Percentiles rank a stretch among this genome's conserved stretches.
Conservation (phyloP, 2,113 vertebrate genomes). For the Crotophaga sulcirostris region DNA sequence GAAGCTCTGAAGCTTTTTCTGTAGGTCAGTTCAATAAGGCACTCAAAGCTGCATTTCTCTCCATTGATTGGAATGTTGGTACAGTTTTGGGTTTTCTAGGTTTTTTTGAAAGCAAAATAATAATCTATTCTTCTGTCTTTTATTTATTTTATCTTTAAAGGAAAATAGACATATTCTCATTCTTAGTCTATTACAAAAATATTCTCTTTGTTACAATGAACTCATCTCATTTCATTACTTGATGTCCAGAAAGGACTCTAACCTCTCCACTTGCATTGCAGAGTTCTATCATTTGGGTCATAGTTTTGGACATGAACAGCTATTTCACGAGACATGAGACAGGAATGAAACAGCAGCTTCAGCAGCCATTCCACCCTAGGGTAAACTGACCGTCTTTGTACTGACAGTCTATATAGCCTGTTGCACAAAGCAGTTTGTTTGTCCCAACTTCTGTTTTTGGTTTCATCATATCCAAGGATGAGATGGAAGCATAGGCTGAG, state of each 20-base stretch:
- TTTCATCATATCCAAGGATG: not conserved
- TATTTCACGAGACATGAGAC: not conserved
- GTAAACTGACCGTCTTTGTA: not conserved
- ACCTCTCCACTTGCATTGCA: not conserved
- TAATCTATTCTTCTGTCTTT: not conserved
- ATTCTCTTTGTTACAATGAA: not conserved
- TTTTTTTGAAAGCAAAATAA: conserved; percentile 18
- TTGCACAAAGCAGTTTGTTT: not conserved
- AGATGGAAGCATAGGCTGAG: not conserved
- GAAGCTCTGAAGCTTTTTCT: conserved; percentile 57
- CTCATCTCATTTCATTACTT: not conserved
- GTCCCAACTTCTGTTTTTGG: not conserved
- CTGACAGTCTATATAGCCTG: not conserved
- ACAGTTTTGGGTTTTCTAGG: not conserved
- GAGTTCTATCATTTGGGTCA: not conserved
- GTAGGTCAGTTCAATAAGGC: conserved; percentile 67
- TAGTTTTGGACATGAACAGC: not conserved
- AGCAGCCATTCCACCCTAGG: fast-evolving
- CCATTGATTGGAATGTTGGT: conserved; percentile 50
- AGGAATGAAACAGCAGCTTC: not conserved
- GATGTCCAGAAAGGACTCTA: not conserved
- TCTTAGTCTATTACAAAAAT: not conserved
- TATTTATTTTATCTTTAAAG: not conserved
- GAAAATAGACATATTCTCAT: not conserved
- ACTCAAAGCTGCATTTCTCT: conserved; percentile 59